Evolutionary conservation across 2,888 invertebrate genomes (phyloP), one percentile per base, ranked within the genome.

Genomic region (Erebia ligea): DNA sequence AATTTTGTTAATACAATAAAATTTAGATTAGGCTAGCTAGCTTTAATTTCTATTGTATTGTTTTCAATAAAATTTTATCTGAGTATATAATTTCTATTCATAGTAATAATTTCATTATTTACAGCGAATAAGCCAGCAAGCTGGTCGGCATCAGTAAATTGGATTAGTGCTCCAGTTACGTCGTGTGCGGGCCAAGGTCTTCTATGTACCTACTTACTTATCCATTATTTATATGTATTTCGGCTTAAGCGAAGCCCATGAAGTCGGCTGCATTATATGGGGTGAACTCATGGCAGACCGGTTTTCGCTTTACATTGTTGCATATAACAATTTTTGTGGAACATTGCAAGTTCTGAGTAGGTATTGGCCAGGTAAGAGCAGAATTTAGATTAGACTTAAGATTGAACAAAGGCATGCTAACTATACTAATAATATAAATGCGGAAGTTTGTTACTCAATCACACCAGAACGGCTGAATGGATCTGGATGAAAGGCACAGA

Each of bases 111-210:
- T 17, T 52, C 50, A 63, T 63, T 61, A 45, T 61, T 61, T 61
- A 52, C 63, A 34, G 52, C n/a, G n/a, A 62, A 62, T 62, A 62
- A 40, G 52, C 40, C n/a, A 52, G 13, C 40, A 40, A 40, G 64
- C 40, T 54, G 25, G 64, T 54, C 54, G n/a, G 54, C 54, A 25
- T n/a, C 45, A 70, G 80, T 76, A 85, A 88, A 90, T 89, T 86
- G 82, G 86, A 89, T 89, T 88, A 86, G 80, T 76, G 80, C 61
- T 80, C 84, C 76, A 86, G 81, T 85, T 82, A 72, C 79, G 77
- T 69, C 74, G 77, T 75, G 79, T 77, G 79, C 75, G 77, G 83
- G 82, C 86, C 89, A 90, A 89, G 90, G 89, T 79, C 83, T 80
- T 72, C 80, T 82, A 81, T 80, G 79, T 80, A 77, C 79, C 80